phyloP scores from a whole-genome alignment of 2,113 vertebrate genomes.

The Ondatra zibethicus region DNA sequence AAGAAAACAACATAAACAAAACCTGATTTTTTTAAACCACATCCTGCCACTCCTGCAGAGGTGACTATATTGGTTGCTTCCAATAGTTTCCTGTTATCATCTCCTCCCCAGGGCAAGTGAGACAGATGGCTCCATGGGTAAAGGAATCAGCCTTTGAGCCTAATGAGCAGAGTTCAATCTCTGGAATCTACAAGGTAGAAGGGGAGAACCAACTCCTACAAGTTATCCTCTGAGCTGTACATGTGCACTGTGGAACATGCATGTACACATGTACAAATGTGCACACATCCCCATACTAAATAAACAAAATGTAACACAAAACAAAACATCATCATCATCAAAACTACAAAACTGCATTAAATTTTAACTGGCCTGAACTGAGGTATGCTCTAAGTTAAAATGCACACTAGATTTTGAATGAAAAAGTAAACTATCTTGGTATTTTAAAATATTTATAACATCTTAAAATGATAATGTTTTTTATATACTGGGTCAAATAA shows the following conservation, averaged over 20 bases:
- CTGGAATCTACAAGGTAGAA: too few relatives aligned
- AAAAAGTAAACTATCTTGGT: slow-evolving; percentile 18
- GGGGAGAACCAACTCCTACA: background rate
- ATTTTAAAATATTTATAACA: background rate
- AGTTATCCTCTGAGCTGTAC: background rate
- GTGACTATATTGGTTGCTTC: background rate
- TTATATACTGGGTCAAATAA: background rate
- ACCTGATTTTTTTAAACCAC: background rate
- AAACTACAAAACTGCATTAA: background rate
- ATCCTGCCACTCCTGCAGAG: background rate
- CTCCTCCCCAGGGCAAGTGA: background rate
- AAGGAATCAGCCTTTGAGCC: too few relatives aligned
- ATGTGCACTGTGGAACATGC: too few relatives aligned
- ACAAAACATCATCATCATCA: background rate
- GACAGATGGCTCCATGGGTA: background rate
- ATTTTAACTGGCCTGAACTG: background rate
- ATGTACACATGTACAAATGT: background rate
- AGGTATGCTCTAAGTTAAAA: background rate
- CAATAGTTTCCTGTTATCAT: background rate
- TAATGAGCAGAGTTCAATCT: background rate
- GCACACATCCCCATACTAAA: background rate
- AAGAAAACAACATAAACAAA: slow-evolving; percentile 27
- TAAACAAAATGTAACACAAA: background rate
- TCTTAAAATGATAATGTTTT: slow-evolving; percentile 21
- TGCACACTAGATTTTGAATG: background rate